A percentile compares a stretch with the other conserved stretches of the same genome.
These are phyloP conservation scores for Drosophila paranaensis DNA, from an alignment of 2,888 invertebrate genomes.

Conservation along the genomic window DNA sequence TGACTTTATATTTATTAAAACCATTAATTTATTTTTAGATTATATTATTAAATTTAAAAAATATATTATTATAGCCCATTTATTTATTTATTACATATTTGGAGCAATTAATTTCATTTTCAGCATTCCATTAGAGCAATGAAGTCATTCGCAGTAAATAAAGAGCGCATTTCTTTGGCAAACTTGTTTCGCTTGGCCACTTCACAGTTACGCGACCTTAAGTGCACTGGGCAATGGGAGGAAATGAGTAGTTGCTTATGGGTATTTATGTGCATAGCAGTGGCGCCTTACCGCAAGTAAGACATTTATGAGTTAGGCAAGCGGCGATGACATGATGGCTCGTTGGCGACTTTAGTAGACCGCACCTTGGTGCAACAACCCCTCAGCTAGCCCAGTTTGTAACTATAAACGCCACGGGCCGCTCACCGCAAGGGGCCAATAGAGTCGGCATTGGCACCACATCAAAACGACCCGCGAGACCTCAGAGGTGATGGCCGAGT, in stretches of 20 bases:
- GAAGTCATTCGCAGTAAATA: background rate
- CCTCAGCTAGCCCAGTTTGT: constrained; percentile 38
- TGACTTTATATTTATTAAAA: no score
- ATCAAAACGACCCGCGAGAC: constrained; percentile 55
- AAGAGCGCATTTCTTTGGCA: background rate
- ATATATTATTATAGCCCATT: no score
- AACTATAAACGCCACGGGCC: constrained; percentile 55
- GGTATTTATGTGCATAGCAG: constrained; percentile 6
- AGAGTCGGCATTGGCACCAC: constrained; percentile 62
- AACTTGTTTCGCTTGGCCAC: constrained; percentile 4
- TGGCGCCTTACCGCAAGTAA: constrained; percentile 28
- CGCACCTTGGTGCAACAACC: constrained; percentile 54
- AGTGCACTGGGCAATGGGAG: background rate
- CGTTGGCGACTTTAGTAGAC: constrained; percentile 24
- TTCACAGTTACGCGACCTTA: constrained; percentile 8
- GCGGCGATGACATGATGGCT: constrained; percentile 35
- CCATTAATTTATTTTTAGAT: background rate
- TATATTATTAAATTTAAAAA: background rate
- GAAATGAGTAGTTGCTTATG: constrained; percentile 5
- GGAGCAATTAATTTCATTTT: background rate
- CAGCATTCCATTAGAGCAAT: background rate
- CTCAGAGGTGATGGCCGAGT: constrained; percentile 31
- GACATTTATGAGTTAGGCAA: constrained; percentile 45
- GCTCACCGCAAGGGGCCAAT: constrained; percentile 46
- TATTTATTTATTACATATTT: background rate